Conservation (phyloP, 2,113 vertebrate species). For the Chaetops frenatus region DNA sequence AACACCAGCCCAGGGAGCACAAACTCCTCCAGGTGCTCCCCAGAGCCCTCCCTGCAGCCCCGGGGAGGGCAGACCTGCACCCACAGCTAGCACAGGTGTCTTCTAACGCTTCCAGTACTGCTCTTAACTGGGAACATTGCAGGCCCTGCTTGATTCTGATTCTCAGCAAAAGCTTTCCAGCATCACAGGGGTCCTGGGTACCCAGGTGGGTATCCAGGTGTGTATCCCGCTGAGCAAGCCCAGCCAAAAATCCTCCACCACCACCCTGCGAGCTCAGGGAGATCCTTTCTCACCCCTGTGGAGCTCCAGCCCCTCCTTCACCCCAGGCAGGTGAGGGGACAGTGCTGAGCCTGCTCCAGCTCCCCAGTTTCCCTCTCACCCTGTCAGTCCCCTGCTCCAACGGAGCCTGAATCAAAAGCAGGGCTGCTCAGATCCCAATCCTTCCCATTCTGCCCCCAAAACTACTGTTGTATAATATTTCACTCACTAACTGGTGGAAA, state of each 20-base stretch:
- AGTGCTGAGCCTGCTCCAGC: not conserved
- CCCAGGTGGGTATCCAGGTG: not conserved
- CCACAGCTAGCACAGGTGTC: not conserved
- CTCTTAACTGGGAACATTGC: not conserved
- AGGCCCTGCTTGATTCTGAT: not conserved
- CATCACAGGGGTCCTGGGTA: accelerated
- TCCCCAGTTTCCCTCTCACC: not conserved
- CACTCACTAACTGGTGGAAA: not conserved
- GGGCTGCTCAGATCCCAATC: not conserved
- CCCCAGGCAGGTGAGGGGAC: too few relatives aligned
- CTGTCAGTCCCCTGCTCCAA: not conserved
- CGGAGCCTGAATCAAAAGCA: not conserved
- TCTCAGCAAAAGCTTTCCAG: not conserved
- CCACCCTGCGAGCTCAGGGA: not conserved
- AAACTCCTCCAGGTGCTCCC: not conserved
- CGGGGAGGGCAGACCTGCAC: accelerated
- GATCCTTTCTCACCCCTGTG: not conserved
- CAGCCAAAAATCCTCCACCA: not conserved
- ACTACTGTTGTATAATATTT: not conserved
- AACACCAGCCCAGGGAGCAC: not conserved
- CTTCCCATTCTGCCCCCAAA: not conserved
- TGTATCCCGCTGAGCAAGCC: not conserved
- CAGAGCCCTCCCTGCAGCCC: not conserved
- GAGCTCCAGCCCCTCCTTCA: not conserved
- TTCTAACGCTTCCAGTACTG: not conserved